A percentile compares a stretch with the other conserved stretches of the same genome.
phyloP scores from a whole-genome alignment of 2,888 invertebrate genomes.

The Rhagium mordax region DNA sequence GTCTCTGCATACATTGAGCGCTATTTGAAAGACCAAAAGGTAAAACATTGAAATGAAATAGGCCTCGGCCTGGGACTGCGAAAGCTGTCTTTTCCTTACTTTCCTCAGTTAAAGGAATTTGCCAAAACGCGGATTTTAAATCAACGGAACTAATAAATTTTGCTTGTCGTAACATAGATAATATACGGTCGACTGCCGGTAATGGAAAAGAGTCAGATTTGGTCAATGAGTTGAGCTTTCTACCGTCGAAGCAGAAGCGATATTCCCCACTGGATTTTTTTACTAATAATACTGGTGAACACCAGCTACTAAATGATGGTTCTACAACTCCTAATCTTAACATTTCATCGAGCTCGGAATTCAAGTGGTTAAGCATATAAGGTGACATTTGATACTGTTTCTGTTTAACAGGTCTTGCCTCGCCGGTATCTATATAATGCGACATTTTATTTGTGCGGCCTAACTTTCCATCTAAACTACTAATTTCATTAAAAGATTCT shows the following conservation, averaged over 20 bases:
- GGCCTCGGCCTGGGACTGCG: too few relatives aligned
- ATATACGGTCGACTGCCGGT: conserved; percentile 55
- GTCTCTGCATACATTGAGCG: not conserved
- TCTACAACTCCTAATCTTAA: conserved; percentile 49
- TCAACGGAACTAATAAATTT: conserved; percentile 60
- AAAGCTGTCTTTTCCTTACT: not conserved
- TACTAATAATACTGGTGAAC: conserved; percentile 55
- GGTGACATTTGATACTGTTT: too few relatives aligned
- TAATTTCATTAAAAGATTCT: not conserved
- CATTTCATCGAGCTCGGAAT: conserved; percentile 37
- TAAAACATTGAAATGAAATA: too few relatives aligned
- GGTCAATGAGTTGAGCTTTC: conserved; percentile 59
- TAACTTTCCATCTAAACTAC: not conserved
- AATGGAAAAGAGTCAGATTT: conserved; percentile 59
- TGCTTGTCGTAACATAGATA: conserved; percentile 56
- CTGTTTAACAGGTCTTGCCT: too few relatives aligned
- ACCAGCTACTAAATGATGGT: conserved; percentile 54
- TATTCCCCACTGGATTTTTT: conserved; percentile 52
- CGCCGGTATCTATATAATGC: too few relatives aligned
- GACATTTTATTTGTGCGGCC: too few relatives aligned
- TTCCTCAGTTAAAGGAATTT: conserved; percentile 49
- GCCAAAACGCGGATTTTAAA: conserved; percentile 55
- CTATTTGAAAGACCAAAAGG: not conserved
- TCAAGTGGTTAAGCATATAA: not conserved
- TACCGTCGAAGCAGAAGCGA: conserved; percentile 58